Evolutionary conservation across 2,113 vertebrate species (phyloP), one percentile per base, ranked within the genome.

Genomic region (Cyprinus carpio): DNA sequence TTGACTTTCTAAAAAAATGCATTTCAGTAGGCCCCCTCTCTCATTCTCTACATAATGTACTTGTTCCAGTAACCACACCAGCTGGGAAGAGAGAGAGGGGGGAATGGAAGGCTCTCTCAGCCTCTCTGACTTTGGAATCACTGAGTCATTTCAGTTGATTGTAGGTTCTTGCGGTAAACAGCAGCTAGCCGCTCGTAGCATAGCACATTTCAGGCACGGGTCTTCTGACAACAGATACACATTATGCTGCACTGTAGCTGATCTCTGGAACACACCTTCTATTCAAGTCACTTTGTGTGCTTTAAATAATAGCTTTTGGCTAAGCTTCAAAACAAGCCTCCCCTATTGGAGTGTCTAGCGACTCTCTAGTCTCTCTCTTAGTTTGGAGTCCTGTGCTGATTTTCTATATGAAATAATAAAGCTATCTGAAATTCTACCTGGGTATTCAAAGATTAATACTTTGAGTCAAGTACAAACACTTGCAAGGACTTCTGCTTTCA

Each of bases 251-350:
- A 49, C 65, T 72, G 65, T 72, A 56, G 49, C 81, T 83, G 81
- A 83, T 83, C 81, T 83, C 81, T 83, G 81, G 81, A n/a, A 37
- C 81, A 72, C 81, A 83, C 81, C 81, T 83, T 83, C 81, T 74
- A 83, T 83, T 83, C 81, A 83, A 83, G 29, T 31, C 81, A n/a
- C n/a, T n/a, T 40, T 74, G 72, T 83, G 81, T 83, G 67, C 46
- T 74, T 83, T 56, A 74, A 72, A 83, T 83, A 83, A 83, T 83
- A 69, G 81, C 81, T 72, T 71, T 74, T 72, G 81, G 81, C 81
- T 56, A 72, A 71, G 81, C 31, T 58, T 83, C 65, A 83, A 58
- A 74, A 83, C 81, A 74, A 72, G 81, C 67, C 67, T 74, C 49
- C 18, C 58, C 49, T 72, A 72, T 83, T 72, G 81, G n/a, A 83